phyloP scores from a whole-genome alignment of 2,797 vertebrate genomes.

The Spea hammondii region DNA sequence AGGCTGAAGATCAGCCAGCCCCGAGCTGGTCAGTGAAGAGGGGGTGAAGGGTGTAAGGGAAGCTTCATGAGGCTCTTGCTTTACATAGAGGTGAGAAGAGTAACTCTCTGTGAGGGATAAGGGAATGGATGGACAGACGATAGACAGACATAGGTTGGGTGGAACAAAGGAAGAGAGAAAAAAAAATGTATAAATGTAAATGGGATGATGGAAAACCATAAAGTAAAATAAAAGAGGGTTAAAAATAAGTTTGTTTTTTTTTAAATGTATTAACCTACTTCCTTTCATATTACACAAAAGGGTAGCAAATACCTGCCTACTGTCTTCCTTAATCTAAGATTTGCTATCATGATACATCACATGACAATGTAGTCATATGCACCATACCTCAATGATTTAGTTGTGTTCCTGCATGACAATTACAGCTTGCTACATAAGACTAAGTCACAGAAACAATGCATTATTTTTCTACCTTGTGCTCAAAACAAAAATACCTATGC shows the following conservation, averaged over 20 bases:
- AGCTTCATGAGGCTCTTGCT: conserved; percentile 89
- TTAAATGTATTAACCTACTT: neutral
- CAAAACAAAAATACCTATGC: conserved; percentile 51
- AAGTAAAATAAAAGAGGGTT: conserved; percentile 62
- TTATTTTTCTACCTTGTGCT: neutral
- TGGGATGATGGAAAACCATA: conserved; percentile 66
- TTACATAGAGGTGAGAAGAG: conserved; percentile 85
- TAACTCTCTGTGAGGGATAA: conserved; percentile 68
- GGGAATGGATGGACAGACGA: conserved; percentile 55
- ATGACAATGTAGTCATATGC: neutral
- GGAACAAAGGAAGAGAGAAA: conserved; percentile 58
- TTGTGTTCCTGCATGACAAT: neutral
- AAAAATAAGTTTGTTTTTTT: conserved; percentile 40
- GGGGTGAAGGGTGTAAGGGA: conserved; percentile 90
- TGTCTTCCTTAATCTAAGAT: neutral
- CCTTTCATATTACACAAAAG: neutral
- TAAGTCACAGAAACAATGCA: neutral
- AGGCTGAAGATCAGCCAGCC: conserved; percentile 85
- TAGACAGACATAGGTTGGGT: conserved; percentile 58
- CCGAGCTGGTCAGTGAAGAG: conserved; percentile 74
- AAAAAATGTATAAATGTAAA: conserved; percentile 67
- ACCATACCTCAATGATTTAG: conserved; percentile 4
- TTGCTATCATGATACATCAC: neutral
- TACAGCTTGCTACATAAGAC: neutral
- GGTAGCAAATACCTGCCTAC: too few species aligned